Base-by-base conservation (phyloP, 2,888 invertebrate genomes). In the Phengaris arion region DNA sequence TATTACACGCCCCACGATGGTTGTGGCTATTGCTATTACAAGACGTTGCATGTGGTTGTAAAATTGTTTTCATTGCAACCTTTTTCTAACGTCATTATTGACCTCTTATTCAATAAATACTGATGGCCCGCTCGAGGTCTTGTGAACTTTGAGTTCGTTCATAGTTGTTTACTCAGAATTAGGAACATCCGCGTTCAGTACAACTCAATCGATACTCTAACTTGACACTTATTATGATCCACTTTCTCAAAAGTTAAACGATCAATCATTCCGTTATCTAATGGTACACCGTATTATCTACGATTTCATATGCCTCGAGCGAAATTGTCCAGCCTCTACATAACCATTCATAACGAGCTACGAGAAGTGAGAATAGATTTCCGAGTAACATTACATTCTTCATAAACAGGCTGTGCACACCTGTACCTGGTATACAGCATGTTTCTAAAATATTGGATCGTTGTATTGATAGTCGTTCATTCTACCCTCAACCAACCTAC, bases 181-280 rank as follows among this genome's bases (percentile, higher is more conserved):
- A 64, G 35, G 35, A 35, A 64, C 35, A 64, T 35, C 35, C 52
- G 15, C 52, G 54, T 72, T 22, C 52, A 8, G 13, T 54, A 52
- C 72, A 52, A 35, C 12, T 9, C 35, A 35, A 35, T 6, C 70
- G 12, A 54, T 52, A 72, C 10, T 22, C 13, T 12, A 48, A 13
- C 35, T 72, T 72, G 72, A 72, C 72, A 72, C 72, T 54, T 72
- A 52, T 6, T 72, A 72, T 13, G 52, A 72, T 15, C 51, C 72
- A 72, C 72, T 72, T 72, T 72, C 72, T 52, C 52, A 52, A 72
- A 72, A 35, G 8, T 54, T 52, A 54, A 72, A 72, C 54, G 72
- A 72, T 72, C 52, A 72, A 72, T 72, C 72, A 72, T 72, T 54
- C 13, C 52, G 72, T 52, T 54, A 72, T 72, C 52, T 52, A 69